Conservation (phyloP, 2,797 vertebrate genomes). For the Petrocephalus schoutedeni region DNA sequence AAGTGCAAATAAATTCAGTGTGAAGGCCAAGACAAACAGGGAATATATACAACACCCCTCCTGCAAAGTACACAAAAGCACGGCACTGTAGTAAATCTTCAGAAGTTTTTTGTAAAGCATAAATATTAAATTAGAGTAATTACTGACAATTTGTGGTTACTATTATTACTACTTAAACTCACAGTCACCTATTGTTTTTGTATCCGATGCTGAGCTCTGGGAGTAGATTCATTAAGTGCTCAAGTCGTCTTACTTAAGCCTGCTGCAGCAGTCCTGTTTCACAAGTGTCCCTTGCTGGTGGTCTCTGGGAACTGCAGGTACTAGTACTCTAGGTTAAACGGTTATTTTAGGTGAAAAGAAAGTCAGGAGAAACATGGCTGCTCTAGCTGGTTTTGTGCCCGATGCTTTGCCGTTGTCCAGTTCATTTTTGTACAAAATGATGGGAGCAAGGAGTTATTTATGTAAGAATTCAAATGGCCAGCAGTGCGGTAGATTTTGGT, state of each 20-base stretch:
- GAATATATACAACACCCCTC: not conserved
- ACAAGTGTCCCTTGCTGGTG: constrained; percentile 25
- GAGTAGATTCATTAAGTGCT: constrained; percentile 84
- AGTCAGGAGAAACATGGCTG: not conserved
- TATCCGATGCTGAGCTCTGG: constrained; percentile 69
- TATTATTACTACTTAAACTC: not conserved
- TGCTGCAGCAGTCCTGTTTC: constrained; percentile 52
- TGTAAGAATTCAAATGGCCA: constrained; percentile 57
- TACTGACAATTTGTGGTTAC: constrained; percentile 18
- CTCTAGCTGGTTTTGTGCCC: too few relatives aligned
- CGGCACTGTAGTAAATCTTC: not conserved
- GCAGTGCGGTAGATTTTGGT: constrained; percentile 70
- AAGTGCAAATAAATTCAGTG: not conserved
- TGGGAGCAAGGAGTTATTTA: constrained; percentile 77
- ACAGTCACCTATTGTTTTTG: constrained; percentile 82
- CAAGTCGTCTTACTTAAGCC: constrained; percentile 53
- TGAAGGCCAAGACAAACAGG: not conserved
- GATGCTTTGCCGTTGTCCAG: constrained; percentile 11
- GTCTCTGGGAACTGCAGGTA: too few relatives aligned
- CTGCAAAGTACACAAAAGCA: not conserved
- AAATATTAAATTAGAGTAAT: not conserved
- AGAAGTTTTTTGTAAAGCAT: constrained; percentile 35
- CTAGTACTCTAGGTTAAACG: constrained; percentile 73
- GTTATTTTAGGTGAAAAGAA: constrained; percentile 50
- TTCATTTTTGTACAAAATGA: constrained; percentile 34